Percentiles rank a stretch among this genome's conserved stretches.
These are phyloP conservation scores for Labroides dimidiatus DNA, from an alignment of 2,797 vertebrate species.

Conservation along the genomic window DNA sequence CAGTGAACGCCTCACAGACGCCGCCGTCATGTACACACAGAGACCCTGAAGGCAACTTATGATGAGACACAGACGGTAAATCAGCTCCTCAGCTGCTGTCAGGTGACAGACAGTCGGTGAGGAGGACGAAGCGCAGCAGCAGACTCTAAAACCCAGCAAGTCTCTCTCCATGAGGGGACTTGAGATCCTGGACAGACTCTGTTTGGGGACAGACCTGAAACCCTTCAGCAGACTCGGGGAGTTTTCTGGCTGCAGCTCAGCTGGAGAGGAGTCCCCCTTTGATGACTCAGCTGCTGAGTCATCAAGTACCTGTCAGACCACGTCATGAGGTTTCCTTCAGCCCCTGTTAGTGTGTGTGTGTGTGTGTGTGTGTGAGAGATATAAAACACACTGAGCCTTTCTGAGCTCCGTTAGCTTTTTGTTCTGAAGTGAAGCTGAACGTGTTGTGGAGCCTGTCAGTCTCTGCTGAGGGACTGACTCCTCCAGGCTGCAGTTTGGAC, in stretches of 20 bases:
- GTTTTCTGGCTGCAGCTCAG: conserved; percentile 13
- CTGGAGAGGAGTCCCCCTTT: conserved; percentile 35
- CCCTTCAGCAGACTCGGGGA: background rate
- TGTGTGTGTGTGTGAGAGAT: background rate
- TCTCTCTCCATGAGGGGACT: no score
- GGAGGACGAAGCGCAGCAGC: conserved; percentile 30
- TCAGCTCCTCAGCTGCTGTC: conserved; percentile 44
- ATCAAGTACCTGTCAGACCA: conserved; percentile 13
- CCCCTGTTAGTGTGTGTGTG: background rate
- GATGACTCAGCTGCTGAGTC: conserved; percentile 56
- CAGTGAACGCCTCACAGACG: conserved; percentile 31
- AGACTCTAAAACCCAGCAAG: no score
- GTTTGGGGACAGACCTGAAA: no score
- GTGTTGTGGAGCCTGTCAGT: background rate
- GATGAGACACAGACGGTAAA: conserved; percentile 43
- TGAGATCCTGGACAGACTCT: no score
- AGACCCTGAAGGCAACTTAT: conserved; percentile 50
- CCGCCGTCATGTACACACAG: conserved; percentile 20
- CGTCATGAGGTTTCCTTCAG: background rate
- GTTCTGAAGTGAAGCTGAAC: background rate
- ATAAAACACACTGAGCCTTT: background rate
- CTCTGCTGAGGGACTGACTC: background rate
- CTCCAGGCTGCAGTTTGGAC: no score
- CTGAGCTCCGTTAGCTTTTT: background rate
- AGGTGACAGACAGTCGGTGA: conserved; percentile 4